Evolutionary conservation across 2,797 vertebrate species (phyloP), one percentile per base, ranked within the genome.

Genomic region (Sebastiscus albofasciatus): DNA sequence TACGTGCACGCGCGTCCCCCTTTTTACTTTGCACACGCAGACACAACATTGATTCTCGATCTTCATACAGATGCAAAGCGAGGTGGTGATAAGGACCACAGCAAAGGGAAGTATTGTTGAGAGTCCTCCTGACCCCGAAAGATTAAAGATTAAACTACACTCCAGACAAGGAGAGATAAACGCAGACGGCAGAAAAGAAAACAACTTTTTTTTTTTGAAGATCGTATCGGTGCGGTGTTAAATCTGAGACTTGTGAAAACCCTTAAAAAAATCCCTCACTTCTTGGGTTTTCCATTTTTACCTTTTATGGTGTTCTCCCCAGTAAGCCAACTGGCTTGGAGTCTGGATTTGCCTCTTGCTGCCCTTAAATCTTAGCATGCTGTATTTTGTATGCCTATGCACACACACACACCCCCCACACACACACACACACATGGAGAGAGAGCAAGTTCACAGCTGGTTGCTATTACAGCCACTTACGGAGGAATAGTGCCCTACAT

Each of bases 391-490:
- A 80, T 71, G 72, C 70, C 49, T 22, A 27, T n/a, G 64, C 22
- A 61, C 24, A 69, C 61, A 54, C 67, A 59, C 67, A 67, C 72
- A 27, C 24, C 27, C 64, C 33, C 62, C 75, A 14, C 62, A 14
- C 62, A 65, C 42, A 42, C 39, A 66, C 69, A 68, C 55, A 81
- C 22, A 61, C 11, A 42, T 2, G 8, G 72, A 70, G 68, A 52
- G 26, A 8, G 5, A 60, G 36, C 85, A 83, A 81, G 86, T 84
- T 91, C 86, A 90, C 96, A 96, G 94, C 94, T 96, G 95, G 90
- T 93, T 93, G 89, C 86, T n/a, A 95, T 96, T 96, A 95, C 20
- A 67, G 89, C 79, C 83, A 86, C 92, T 92, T 92, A 91, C 61
- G 68, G 85, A 81, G 77, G 86, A 89, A 73, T 54, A 84, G 39